Conservation (phyloP, 2,113 vertebrate genomes). For the Labrus mixtus region DNA sequence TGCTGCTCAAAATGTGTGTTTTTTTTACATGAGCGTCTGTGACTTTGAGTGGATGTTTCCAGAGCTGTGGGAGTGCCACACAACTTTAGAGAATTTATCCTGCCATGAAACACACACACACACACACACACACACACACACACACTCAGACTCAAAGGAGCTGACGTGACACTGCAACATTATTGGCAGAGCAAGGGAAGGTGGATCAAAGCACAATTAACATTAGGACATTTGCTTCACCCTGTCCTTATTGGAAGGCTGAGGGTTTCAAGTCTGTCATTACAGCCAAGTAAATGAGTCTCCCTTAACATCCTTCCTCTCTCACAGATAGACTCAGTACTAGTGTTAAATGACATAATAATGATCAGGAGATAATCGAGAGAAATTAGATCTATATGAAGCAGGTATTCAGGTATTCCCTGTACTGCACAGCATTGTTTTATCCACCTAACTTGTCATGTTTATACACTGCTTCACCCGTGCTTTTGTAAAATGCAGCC, state of each 20-base stretch:
- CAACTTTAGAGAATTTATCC: slow-evolving; percentile 19
- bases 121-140: not conserved
- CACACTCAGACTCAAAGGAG: not conserved
- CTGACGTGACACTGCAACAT: slow-evolving; percentile 11
- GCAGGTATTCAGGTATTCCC: slow-evolving; percentile 41
- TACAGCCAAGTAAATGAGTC: slow-evolving; percentile 47
- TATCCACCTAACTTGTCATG: slow-evolving; percentile 41
- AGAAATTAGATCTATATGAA: slow-evolving; percentile 52
- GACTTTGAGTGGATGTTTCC: not conserved
- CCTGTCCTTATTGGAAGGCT: slow-evolving; percentile 47
- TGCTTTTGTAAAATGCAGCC: slow-evolving; percentile 38
- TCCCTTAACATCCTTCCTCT: slow-evolving; percentile 27
- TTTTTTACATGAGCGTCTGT: not conserved
- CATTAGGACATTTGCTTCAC: slow-evolving; percentile 32
- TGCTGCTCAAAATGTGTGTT: slow-evolving; percentile 24
- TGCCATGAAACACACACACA: not conserved
- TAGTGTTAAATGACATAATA: slow-evolving; percentile 33
- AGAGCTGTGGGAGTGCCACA: slow-evolving; percentile 21
- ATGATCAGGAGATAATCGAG: slow-evolving; percentile 60
- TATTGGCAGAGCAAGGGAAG: slow-evolving; percentile 24
- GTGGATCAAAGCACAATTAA: slow-evolving; percentile 61
- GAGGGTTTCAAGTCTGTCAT: slow-evolving; percentile 52
- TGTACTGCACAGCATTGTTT: not conserved
- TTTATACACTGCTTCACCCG: slow-evolving; percentile 51
- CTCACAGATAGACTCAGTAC: slow-evolving; percentile 1